These are phyloP conservation scores for Cyanoliseus patagonus DNA, from an alignment of 2,113 vertebrate species.

Conservation along the genomic window DNA sequence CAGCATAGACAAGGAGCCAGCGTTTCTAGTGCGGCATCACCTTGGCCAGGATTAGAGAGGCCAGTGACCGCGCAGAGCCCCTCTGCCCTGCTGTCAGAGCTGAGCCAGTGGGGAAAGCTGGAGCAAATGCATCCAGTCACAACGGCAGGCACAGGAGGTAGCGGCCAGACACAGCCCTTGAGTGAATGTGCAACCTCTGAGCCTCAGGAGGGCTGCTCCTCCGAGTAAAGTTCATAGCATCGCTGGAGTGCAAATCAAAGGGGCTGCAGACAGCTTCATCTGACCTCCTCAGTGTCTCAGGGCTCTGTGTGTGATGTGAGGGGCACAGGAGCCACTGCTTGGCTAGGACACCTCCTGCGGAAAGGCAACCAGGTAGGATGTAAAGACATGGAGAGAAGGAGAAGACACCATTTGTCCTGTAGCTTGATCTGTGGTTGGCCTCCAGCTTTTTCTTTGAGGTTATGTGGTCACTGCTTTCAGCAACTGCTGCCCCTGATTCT, in stretches of 20 bases:
- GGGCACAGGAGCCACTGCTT: background rate
- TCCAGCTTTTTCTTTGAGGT: background rate
- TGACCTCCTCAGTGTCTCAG: background rate
- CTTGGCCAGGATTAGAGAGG: background rate
- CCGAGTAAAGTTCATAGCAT: background rate
- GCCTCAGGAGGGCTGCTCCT: background rate
- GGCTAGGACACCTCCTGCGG: background rate
- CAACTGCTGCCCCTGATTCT: fast-evolving
- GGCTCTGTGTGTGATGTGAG: background rate
- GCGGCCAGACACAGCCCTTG: background rate
- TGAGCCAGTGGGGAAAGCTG: background rate
- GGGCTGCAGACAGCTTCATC: background rate
- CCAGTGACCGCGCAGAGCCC: background rate
- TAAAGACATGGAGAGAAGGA: background rate
- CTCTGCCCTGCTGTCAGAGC: background rate
- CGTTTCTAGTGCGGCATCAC: background rate
- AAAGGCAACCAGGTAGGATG: background rate
- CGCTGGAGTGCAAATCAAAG: background rate
- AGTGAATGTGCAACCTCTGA: background rate
- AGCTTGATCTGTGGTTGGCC: background rate
- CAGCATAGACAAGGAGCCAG: background rate
- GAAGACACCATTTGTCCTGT: background rate
- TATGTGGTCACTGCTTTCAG: background rate
- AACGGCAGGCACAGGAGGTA: background rate
- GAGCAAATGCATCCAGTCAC: background rate